Conservation (phyloP, 2,113 vertebrate species). For the Lepisosteus osseus region DNA sequence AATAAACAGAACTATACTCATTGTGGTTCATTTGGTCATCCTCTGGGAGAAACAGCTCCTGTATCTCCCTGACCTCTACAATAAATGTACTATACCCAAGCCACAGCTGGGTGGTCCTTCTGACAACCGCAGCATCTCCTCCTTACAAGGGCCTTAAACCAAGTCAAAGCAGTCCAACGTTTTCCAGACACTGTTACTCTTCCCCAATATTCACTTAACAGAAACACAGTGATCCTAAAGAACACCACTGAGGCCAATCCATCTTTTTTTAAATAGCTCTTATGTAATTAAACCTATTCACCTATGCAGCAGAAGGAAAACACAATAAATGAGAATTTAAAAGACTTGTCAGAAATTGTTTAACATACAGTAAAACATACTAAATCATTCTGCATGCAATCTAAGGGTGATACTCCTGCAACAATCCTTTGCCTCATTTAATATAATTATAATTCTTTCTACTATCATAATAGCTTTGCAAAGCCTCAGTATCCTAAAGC, state of each 20-base stretch:
- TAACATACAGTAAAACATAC: not conserved
- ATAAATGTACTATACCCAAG: not conserved
- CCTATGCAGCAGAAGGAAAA: not conserved
- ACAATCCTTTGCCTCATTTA: not conserved
- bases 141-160: not conserved
- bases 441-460: not conserved
- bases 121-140: not conserved
- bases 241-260: too few species aligned
- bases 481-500: not conserved
- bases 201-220: too few species aligned
- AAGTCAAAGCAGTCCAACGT: not conserved
- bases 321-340: not conserved
- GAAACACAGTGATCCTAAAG: too few species aligned
- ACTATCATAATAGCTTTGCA: not conserved
- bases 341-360: not conserved
- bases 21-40: too few species aligned
- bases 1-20: too few species aligned
- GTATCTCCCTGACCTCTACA: too few species aligned
- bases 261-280: too few species aligned
- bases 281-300: too few species aligned
- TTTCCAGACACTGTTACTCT: not conserved
- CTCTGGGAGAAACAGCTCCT: too few species aligned
- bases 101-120: constrained; percentile 1
- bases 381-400: not conserved
- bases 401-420: not conserved